phyloP scores from a whole-genome alignment of 2,113 vertebrate genomes.

The Oncorhynchus nerka region DNA sequence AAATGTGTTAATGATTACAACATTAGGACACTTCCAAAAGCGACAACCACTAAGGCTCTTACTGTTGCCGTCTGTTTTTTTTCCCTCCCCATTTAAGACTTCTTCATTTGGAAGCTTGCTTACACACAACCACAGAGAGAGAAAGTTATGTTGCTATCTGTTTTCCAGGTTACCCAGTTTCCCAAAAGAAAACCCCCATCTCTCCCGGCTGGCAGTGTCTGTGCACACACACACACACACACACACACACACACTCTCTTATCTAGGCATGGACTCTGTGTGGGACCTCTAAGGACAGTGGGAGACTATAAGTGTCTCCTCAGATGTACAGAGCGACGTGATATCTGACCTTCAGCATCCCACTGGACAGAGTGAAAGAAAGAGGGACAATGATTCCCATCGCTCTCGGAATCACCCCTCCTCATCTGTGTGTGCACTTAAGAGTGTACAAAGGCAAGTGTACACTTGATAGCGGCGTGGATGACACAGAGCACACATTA shows the following conservation, averaged over 20 bases:
- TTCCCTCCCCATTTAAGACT: background rate
- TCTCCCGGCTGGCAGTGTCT: too few species aligned
- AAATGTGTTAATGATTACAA: background rate
- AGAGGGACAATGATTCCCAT: background rate
- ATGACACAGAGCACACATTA: background rate
- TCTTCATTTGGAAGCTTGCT: background rate
- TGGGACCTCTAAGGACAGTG: background rate
- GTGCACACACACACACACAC: background rate
- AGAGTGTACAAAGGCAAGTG: background rate
- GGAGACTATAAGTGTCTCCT: constrained; percentile 10
- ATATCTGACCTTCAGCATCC: background rate
- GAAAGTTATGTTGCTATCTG: background rate
- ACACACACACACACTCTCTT: constrained; percentile 1
- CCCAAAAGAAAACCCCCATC: background rate
- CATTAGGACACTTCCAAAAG: background rate
- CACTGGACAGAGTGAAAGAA: background rate
- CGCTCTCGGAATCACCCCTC: background rate
- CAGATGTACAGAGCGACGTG: background rate
- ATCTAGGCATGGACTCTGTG: background rate
- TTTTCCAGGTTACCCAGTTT: constrained; percentile 14
- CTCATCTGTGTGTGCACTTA: background rate
- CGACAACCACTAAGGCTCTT: background rate
- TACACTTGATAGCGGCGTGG: background rate
- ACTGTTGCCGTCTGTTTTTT: background rate
- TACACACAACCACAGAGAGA: constrained; percentile 10